Percentiles rank a stretch among this genome's conserved stretches.
Conservation (phyloP, 2,113 vertebrate species). For the Notechis scutatus region DNA sequence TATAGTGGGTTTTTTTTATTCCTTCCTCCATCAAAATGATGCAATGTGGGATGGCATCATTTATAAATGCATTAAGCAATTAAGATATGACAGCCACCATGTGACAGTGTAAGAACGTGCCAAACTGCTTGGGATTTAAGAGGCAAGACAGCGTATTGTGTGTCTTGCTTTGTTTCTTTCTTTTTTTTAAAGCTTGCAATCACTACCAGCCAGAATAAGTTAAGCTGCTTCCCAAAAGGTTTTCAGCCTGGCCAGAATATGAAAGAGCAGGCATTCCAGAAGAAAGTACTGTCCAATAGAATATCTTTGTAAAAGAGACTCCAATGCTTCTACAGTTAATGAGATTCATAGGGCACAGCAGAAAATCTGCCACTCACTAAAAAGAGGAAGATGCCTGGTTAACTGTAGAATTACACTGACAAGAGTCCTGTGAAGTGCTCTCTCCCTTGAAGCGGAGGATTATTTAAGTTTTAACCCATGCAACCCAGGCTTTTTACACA, state of each 20-base stretch:
- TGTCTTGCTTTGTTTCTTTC: background rate
- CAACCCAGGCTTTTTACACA: background rate
- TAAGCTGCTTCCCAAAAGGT: slow-evolving; percentile 11
- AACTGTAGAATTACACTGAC: fast-evolving
- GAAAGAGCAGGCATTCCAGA: background rate
- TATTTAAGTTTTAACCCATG: background rate
- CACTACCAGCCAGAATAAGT: background rate
- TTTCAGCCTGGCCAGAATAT: slow-evolving; percentile 19
- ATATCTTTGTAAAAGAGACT: background rate
- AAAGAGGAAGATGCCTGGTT: slow-evolving; percentile 13
- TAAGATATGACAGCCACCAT: background rate
- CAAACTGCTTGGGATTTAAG: slow-evolving; percentile 6
- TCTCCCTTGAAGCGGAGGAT: background rate
- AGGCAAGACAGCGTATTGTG: background rate
- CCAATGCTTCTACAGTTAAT: fast-evolving
- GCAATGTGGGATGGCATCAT: slow-evolving; percentile 1
- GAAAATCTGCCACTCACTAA: background rate
- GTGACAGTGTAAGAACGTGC: slow-evolving; percentile 5
- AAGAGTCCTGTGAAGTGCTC: background rate
- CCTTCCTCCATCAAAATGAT: background rate
- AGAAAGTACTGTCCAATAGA: background rate
- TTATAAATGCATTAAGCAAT: slow-evolving; percentile 31
- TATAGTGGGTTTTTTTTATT: slow-evolving; percentile 21
- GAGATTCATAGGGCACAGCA: slow-evolving; percentile 16
- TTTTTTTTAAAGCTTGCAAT: background rate